Base-by-base conservation (phyloP, 2,888 invertebrate species). In the Epinotia brunnichana region DNA sequence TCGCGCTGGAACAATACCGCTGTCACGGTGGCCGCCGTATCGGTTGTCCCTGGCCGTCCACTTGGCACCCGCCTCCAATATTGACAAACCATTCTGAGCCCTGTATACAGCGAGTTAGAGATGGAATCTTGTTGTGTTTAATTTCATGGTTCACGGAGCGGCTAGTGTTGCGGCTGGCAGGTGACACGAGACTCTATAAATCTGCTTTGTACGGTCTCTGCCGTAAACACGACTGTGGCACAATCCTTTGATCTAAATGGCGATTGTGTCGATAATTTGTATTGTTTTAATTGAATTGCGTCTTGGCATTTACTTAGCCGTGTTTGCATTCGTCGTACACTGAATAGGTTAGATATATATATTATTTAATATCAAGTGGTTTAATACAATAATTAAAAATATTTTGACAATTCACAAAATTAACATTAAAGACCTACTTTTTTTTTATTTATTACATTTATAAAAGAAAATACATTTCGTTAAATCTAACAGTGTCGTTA, bases 171-270 rank as follows among this genome's bases (percentile, higher is more conserved):
- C 83, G 83, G 87, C 80, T 87, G 89, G 87, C 90, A 90, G 90
- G 89, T 90, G 89, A 90, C 90, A 89, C 84, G 82, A 82, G 83
- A 78, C 82, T 84, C 88, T 86, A 90, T 91, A 90, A 91, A 90
- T 91, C 88, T 88, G 81, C 79, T 77, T 80, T 79, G 81, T 80
- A 80, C 80, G 81, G 82, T 82, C 82, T 82, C 78, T 79, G 77
- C 83, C 84, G 84, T 87, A 87, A 87, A 88, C 89, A 87, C 82
- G 80, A 80, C 80, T 79, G 80, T 80, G 82, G 83, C 81, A 82
- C 81, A 87, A 87, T 85, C 85, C 84, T 79, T 82, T 82, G 86
- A 87, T 87, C 85, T 87, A 80, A 84, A 85, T 81, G 76, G 80
- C 79, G 79, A 83, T 82, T 83, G 82, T 83, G 83, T 84, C 83